phyloP scores from a whole-genome alignment of 2,113 vertebrate genomes.

The Dromas ardeola region DNA sequence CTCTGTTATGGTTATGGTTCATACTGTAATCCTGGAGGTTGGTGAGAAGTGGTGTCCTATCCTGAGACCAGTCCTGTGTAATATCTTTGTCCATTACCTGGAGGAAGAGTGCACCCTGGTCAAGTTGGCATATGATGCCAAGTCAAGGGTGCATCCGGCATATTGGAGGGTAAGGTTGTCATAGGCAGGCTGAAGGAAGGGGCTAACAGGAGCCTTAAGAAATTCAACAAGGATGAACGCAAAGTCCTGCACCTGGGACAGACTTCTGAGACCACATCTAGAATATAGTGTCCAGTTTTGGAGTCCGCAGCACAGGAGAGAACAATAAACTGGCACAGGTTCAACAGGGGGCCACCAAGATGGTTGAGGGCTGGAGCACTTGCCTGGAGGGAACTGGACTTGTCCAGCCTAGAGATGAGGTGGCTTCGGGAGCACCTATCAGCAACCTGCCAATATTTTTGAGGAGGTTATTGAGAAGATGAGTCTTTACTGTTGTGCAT shows the following conservation, averaged over 20 bases:
- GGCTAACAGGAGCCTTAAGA: neutral
- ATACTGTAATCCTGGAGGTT: neutral
- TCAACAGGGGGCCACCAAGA: neutral
- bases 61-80: neutral
- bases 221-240: neutral
- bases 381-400: neutral
- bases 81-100: neutral
- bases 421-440: neutral
- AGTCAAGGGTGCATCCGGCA: neutral
- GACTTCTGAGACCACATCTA: neutral
- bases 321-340: neutral
- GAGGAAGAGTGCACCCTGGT: neutral
- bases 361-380: neutral
- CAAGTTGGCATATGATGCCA: neutral
- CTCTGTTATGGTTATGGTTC: neutral
- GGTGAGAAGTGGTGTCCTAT: neutral
- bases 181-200: neutral
- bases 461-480: neutral
- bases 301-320: neutral
- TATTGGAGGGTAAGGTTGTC: neutral
- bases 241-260: neutral
- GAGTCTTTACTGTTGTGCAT: neutral
- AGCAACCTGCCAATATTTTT: neutral
- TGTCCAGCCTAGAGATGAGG: neutral
- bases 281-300: neutral